These are phyloP conservation scores for Mellivora capensis DNA, from an alignment of 2,113 vertebrate genomes.

Conservation along the genomic window DNA sequence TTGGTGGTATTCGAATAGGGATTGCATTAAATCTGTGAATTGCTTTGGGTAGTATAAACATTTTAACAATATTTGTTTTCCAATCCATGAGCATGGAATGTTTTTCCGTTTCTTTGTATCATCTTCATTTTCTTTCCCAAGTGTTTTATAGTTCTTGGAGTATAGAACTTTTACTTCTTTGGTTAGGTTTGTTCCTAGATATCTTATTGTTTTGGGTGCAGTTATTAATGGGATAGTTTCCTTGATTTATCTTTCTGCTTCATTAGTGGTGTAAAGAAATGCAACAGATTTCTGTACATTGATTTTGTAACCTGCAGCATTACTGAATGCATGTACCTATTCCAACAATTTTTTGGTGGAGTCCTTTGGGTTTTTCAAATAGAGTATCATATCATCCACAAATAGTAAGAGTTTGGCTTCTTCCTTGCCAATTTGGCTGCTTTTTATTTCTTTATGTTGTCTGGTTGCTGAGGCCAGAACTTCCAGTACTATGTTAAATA, in stretches of 20 bases:
- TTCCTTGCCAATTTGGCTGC: background rate
- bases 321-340: background rate
- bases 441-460: background rate
- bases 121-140: background rate
- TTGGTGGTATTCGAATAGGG: background rate
- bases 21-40: background rate
- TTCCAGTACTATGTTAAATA: background rate
- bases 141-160: background rate
- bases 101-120: background rate
- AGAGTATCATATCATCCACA: background rate
- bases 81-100: background rate
- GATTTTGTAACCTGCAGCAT: background rate
- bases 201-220: background rate
- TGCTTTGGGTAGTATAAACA: background rate
- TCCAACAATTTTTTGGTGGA: background rate
- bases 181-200: background rate
- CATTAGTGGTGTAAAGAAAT: background rate
- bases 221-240: background rate
- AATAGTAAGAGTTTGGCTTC: background rate
- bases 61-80: background rate
- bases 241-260: background rate
- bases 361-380: background rate
- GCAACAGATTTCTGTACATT: background rate
- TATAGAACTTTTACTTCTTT: background rate
- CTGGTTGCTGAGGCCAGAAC: background rate